Evolutionary conservation across 2,888 invertebrate genomes (phyloP).

Genomic region (Byasa hedistus): DNA sequence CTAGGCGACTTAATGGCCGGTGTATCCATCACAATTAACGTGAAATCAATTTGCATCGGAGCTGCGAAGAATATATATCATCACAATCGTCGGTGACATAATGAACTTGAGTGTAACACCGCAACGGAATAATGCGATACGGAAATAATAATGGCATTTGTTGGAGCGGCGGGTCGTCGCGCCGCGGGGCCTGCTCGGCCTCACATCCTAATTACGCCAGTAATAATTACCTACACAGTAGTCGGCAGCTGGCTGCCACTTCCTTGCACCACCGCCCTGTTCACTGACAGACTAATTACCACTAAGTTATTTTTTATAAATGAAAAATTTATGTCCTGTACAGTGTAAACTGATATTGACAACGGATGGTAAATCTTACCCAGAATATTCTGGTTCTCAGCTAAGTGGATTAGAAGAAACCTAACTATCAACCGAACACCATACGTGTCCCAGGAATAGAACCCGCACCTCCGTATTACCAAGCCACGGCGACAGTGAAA

Average conservation of each 20-base stretch:
- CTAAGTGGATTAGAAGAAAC: too few relatives aligned
- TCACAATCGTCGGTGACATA: constrained; percentile 70
- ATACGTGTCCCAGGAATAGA: too few relatives aligned
- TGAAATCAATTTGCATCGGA: constrained; percentile 66
- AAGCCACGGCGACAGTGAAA: too few relatives aligned
- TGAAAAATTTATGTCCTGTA: too few relatives aligned
- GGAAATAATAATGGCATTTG: constrained; percentile 77
- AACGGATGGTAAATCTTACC: too few relatives aligned
- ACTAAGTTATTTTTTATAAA: too few relatives aligned
- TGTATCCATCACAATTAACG: constrained; percentile 62
- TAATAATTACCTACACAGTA: constrained; percentile 74
- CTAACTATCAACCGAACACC: too few relatives aligned
- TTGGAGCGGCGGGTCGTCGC: constrained; percentile 58
- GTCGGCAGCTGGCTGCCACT: constrained; percentile 54
- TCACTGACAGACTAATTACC: constrained; percentile 38
- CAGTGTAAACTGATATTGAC: too few relatives aligned
- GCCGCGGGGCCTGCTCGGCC: constrained; percentile 64
- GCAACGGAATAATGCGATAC: constrained; percentile 65
- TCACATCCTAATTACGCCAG: constrained; percentile 78
- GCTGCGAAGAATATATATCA: constrained; percentile 63
- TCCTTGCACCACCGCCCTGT: constrained; percentile 49
- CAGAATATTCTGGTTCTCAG: too few relatives aligned
- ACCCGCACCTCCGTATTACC: too few relatives aligned
- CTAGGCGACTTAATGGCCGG: constrained; percentile 46
- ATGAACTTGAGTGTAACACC: constrained; percentile 67